phyloP scores from a whole-genome alignment of 2,113 vertebrate species.

The Setophaga coronata region DNA sequence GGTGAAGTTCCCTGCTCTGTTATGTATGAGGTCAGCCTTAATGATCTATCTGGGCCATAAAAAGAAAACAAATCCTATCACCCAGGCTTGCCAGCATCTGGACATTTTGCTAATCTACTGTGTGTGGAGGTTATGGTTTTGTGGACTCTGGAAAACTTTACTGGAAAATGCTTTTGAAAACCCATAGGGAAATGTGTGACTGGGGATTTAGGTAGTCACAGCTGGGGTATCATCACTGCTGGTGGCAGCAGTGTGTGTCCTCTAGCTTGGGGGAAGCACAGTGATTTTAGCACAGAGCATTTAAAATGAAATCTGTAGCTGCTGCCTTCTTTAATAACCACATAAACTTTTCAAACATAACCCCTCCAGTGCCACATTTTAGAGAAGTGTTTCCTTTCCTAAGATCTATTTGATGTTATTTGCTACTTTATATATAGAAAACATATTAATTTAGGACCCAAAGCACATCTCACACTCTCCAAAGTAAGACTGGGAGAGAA shows the following conservation, averaged over 20 bases:
- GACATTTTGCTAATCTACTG: background rate
- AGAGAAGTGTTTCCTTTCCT: background rate
- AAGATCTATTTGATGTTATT: background rate
- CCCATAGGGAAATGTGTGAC: background rate
- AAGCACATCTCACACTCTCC: background rate
- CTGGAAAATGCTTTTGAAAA: conserved; percentile 26
- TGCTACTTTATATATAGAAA: background rate
- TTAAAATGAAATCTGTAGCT: background rate
- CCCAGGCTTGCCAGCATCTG: background rate
- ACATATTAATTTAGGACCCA: background rate
- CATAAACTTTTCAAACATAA: background rate
- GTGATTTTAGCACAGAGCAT: background rate
- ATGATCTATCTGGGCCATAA: conserved; percentile 17
- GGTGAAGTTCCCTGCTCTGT: conserved; percentile 11
- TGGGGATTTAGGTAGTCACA: background rate
- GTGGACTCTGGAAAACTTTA: conserved; percentile 32
- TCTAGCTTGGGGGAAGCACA: background rate
- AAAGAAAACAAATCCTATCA: background rate
- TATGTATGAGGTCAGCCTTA: conserved; percentile 41
- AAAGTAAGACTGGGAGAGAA: background rate
- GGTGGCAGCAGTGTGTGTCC: background rate
- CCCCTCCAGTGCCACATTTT: background rate
- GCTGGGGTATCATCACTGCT: background rate
- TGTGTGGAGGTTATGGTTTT: background rate
- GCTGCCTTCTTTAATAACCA: background rate